A percentile compares a stretch with the other conserved stretches of the same genome.
Conservation (phyloP, 2,888 invertebrate genomes). For the Drosophila paracracens region DNA sequence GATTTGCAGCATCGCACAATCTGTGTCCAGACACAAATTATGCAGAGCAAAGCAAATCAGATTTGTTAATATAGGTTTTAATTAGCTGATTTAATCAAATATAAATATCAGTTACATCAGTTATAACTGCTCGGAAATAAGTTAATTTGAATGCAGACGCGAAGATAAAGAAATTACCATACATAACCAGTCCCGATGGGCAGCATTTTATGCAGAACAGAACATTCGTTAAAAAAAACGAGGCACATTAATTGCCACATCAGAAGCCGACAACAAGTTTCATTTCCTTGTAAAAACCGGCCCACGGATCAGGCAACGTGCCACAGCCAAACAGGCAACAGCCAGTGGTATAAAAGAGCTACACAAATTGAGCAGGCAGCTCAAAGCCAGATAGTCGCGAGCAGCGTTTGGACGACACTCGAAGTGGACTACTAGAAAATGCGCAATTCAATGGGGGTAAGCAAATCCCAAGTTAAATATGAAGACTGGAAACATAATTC, state of each 20-base stretch:
- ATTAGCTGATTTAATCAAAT: constrained; percentile 12
- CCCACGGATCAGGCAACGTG: constrained; percentile 3
- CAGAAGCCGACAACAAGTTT: not conserved
- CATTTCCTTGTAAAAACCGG: constrained; percentile 29
- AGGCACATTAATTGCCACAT: constrained; percentile 2
- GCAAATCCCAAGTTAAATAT: constrained; percentile 7
- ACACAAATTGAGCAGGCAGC: constrained; percentile 18
- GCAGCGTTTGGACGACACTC: constrained; percentile 8
- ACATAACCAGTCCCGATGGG: constrained; percentile 1
- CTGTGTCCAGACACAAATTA: constrained; percentile 17
- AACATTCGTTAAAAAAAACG: constrained; percentile 1
- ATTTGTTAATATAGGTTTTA: constrained; percentile 28
- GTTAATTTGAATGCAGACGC: constrained; percentile 14
- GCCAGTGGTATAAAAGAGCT: constrained; percentile 56
- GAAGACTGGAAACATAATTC: constrained; percentile 7
- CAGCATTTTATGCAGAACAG: not conserved
- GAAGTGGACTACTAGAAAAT: constrained; percentile 34
- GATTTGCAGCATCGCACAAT: not conserved
- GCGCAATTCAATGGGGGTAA: constrained; percentile 59
- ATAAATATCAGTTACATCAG: constrained; percentile 26
- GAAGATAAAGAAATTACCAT: not conserved
- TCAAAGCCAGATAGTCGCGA: constrained; percentile 24
- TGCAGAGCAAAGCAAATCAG: constrained; percentile 38
- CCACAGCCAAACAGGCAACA: constrained; percentile 8
- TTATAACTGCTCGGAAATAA: constrained; percentile 13